Evolutionary conservation across 2,797 vertebrate genomes (phyloP), one percentile per base, ranked within the genome.

Genomic region (Iguana delicatissima): DNA sequence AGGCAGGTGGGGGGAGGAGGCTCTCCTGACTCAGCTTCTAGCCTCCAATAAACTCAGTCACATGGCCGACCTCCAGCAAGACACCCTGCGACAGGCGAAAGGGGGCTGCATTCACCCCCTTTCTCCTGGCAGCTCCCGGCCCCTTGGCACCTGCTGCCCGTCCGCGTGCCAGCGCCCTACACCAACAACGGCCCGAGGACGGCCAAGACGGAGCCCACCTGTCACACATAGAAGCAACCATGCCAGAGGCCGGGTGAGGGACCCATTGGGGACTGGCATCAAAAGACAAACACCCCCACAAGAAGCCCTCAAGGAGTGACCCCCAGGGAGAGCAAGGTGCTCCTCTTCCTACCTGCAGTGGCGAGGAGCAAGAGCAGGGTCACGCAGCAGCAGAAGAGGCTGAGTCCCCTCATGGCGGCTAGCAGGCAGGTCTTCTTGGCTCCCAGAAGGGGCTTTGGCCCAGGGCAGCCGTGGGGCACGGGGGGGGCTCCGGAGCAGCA

Each of bases 351-450:
- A 99, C 99, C 99, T 98, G 98, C 97, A 80, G 98, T 97, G 96
- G 97, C 96, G 89, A 98, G 97, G 95, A 98, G 96, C 96, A 99
- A 98, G 94, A 99, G 97, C 85, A 98, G 98, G 94, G 96, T 96
- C 85, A 84, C 26, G 76, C 98, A 98, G 97, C 98, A 99, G 98
- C 98, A 98, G 97, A 99, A 96, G 94, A 98, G 98, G 97, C 98
- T 97, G 96, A 98, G 97, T 92, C 98, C 97, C 98, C 98, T 99
- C 99, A 99, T 99, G 98, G 98, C 98, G 98, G 98, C 98, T 98
- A 98, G 98, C 98, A 98, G 98, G 98, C 98, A 98, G 98, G 98
- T 98, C 98, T 97, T 97, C 97, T 97, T 95, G 97, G 97, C 95
- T 90, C 96, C 96, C 95, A 97, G 22, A 52, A 52, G 52, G 7